Evolutionary conservation across 1,140 invertebrate genomes (phyloP), one percentile per base, ranked within the genome.

Genomic region (Cepaea nemoralis): DNA sequence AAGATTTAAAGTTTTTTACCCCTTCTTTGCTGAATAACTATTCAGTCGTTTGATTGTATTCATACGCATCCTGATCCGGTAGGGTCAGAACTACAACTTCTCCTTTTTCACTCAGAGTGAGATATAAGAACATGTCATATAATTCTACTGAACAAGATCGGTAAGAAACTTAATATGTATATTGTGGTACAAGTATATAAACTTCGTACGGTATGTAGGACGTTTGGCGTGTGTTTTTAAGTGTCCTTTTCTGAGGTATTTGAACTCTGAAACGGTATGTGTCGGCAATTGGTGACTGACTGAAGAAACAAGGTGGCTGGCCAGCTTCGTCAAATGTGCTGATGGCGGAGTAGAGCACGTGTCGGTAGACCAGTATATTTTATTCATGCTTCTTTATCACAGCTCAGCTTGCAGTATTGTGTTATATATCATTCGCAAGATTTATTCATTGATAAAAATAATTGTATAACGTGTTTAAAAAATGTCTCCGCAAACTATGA

Each of bases 91-190:
- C 75, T 73, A 39, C 63, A 85, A 66, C 82, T 83, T 86, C 84
- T 80, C 83, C 87, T 86, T 84, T 89, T 89, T 89, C 59, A 84
- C 85, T 84, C 82, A 84, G 85, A 84, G 85, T 85, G 83, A 75
- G 82, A 87, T 74, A 86, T 81, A 85, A 85, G 87, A 89, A 87
- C 87, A 89, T 89, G 88, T 89, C 88, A 85, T 87, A 85, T 85
- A 88, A 87, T 81, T 85, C 84, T 55, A 84, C 84, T 83, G 87
- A 89, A 82, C 82, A 83, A 81, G 85, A 88, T 83, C 85, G 86
- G 88, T 89, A 83, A 88, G 87, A 70, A 79, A 31, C 39, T 42
- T 40, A 3, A 50, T 27, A 24, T 69, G 67, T 73, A n/a, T n/a
- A n/a, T n/a, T n/a, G n/a, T 75, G 42, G 59, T 83, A 37, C 66